A percentile compares a stretch with the other conserved stretches of the same genome.
Conservation (phyloP, 2,113 vertebrate genomes). For the Tragelaphus buxtoni region DNA sequence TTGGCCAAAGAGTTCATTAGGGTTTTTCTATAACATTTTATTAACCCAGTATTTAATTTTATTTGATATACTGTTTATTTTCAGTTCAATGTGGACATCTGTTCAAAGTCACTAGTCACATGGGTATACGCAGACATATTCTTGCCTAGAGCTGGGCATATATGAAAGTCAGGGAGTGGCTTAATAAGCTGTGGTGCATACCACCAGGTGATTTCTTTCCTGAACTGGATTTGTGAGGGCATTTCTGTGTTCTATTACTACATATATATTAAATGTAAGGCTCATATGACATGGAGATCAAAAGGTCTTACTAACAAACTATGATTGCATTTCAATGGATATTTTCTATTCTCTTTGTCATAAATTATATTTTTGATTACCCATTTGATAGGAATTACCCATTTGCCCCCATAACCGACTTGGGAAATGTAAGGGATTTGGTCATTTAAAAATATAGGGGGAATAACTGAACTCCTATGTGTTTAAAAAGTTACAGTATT, state of each 20-base stretch:
- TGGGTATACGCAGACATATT: neutral
- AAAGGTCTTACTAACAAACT: neutral
- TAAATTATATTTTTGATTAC: neutral
- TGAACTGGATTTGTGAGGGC: neutral
- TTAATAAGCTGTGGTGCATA: neutral
- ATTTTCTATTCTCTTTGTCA: neutral
- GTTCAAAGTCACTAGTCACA: neutral
- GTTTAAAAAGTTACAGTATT: neutral
- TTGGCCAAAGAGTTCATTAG: neutral
- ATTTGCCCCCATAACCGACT: neutral
- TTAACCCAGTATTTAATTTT: neutral
- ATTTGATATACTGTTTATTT: conserved; percentile 14
- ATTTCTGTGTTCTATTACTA: neutral
- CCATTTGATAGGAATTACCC: neutral
- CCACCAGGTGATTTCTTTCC: neutral
- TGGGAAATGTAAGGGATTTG: neutral
- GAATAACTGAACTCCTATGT: neutral
- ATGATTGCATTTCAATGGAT: neutral
- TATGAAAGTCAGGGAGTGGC: neutral
- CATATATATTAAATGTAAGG: neutral
- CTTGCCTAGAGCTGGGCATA: neutral
- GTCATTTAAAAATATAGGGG: neutral
- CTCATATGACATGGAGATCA: neutral
- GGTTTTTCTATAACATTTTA: neutral
- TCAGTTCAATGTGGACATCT: conserved; percentile 7